A percentile compares a stretch with the other conserved stretches of the same genome.
These are phyloP conservation scores for Hippasteria phrygiana DNA, from an alignment of 53 echinoderm and acorn worm genomes.

Conservation along the genomic window DNA sequence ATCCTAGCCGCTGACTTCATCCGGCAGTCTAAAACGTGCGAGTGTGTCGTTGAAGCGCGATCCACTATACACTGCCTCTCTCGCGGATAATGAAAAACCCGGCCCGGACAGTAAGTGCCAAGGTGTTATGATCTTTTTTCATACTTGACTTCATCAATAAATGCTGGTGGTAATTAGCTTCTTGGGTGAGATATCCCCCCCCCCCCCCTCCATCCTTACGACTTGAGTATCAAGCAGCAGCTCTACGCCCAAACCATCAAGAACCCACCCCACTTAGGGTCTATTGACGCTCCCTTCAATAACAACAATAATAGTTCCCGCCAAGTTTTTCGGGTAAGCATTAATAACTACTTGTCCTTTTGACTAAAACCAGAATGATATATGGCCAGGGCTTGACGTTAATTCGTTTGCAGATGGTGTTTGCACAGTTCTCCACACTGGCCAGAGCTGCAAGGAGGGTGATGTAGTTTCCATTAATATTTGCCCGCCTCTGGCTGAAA, in stretches of 20 bases:
- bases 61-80: background rate
- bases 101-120: background rate
- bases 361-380: constrained; percentile 61
- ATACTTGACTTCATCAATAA: constrained; percentile 41
- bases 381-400: constrained; percentile 59
- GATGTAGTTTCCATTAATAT: constrained; percentile 67
- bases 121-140: constrained; percentile 56
- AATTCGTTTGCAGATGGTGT: constrained; percentile 68
- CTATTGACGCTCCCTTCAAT: constrained; percentile 45
- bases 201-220: constrained; percentile 14
- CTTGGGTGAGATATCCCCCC: constrained; percentile 34
- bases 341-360: constrained; percentile 69
- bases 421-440: constrained; percentile 57
- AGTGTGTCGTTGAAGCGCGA: constrained; percentile 19
- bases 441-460: constrained; percentile 22
- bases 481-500: constrained; percentile 12
- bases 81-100: background rate
- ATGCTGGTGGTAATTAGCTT: constrained; percentile 55
- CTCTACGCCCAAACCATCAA: constrained; percentile 22
- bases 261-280: constrained; percentile 25
- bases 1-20: background rate
- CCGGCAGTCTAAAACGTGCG: background rate
- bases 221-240: constrained; percentile 37
- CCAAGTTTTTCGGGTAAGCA: constrained; percentile 39
- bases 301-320: constrained; percentile 47